Evolutionary conservation across 2,797 vertebrate species (phyloP).

Genomic region (Cossypha heuglini): DNA sequence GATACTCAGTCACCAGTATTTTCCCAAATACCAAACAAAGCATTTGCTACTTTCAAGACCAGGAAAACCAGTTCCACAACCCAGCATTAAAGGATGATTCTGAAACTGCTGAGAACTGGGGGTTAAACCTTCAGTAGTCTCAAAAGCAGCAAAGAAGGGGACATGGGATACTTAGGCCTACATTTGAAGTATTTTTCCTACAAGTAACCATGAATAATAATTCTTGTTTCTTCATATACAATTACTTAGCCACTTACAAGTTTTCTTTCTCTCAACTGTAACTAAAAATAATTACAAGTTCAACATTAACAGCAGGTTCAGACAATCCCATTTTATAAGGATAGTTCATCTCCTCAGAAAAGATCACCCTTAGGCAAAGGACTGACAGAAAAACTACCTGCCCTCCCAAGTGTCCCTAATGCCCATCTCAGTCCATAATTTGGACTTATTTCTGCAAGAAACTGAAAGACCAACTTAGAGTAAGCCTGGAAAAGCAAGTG

Average conservation of each 20-base stretch:
- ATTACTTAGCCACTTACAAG: background rate
- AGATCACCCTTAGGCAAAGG: background rate
- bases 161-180: background rate
- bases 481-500: background rate
- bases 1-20: background rate
- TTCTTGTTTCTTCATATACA: background rate
- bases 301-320: background rate
- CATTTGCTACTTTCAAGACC: background rate
- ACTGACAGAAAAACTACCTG: background rate
- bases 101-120: background rate
- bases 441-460: background rate
- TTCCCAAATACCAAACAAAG: background rate
- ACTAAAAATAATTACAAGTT: background rate
- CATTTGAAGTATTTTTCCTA: background rate
- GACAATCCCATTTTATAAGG: background rate
- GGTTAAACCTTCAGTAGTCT: background rate
- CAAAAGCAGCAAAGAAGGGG: background rate
- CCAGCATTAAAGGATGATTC: background rate
- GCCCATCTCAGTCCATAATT: background rate
- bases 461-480: background rate
- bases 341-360: background rate
- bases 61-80: background rate
- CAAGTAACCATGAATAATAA: background rate
- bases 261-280: background rate
- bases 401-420: background rate